phyloP scores from a whole-genome alignment of 2,113 vertebrate genomes.

The Penelope pileata region DNA sequence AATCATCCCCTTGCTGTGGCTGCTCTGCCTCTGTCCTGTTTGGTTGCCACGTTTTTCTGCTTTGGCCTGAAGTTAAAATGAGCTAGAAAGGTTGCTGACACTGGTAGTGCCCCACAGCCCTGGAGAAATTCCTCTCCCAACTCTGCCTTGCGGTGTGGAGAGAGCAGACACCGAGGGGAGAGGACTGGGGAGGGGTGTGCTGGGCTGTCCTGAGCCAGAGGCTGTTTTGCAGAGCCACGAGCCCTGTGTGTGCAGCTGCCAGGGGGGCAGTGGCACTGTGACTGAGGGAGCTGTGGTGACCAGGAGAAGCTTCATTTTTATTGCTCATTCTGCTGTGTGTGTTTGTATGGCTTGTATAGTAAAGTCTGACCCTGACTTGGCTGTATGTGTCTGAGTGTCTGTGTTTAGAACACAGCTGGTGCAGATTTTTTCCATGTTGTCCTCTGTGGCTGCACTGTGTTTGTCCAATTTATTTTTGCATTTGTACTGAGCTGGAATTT shows the following conservation, averaged over 20 bases:
- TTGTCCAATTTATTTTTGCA: constrained; percentile 31
- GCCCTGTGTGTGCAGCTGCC: neutral
- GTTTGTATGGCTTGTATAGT: neutral
- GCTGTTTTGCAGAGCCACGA: neutral
- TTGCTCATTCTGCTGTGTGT: neutral
- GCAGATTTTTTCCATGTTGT: constrained; percentile 46
- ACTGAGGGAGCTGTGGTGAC: accelerated
- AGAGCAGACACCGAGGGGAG: neutral
- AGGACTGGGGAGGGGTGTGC: neutral
- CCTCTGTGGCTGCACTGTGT: constrained; percentile 27
- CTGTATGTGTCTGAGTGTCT: neutral
- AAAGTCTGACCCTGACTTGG: neutral
- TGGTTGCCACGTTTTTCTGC: neutral
- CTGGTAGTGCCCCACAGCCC: no score
- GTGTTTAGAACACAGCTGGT: neutral
- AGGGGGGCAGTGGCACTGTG: neutral
- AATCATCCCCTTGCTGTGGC: neutral
- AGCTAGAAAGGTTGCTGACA: neutral
- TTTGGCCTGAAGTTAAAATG: neutral
- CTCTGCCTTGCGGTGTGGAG: neutral
- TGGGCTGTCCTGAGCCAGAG: neutral
- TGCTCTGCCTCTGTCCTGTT: neutral
- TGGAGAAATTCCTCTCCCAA: neutral
- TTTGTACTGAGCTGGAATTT: constrained; percentile 20
- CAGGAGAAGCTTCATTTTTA: neutral